A percentile compares a stretch with the other conserved stretches of the same genome.
Conservation (phyloP, 1,140 invertebrate species). For the Lasioglossum baleicum region DNA sequence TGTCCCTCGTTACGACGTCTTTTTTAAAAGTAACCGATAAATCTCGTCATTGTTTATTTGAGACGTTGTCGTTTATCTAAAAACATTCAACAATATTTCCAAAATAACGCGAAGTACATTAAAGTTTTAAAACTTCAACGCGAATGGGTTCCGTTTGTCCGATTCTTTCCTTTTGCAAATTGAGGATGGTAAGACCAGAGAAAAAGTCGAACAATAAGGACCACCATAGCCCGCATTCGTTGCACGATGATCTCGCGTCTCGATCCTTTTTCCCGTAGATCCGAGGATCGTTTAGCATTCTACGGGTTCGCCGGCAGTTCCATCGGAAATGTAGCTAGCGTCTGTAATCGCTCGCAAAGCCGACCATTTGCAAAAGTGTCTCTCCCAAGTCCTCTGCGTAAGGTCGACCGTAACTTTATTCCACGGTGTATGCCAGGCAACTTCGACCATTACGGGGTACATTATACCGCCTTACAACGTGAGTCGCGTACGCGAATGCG, state of each 20-base stretch:
- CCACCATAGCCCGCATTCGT: not conserved
- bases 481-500: constrained; percentile 29
- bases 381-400: not conserved
- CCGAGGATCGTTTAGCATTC: constrained; percentile 2
- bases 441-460: constrained; percentile 31
- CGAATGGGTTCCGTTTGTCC: no score
- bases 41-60: no score
- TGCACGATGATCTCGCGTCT: not conserved
- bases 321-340: constrained; percentile 13
- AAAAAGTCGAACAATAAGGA: no score
- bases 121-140: no score
- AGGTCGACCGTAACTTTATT: constrained; percentile 28
- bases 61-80: no score
- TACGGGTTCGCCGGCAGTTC: not conserved
- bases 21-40: no score
- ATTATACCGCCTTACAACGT: constrained; percentile 36
- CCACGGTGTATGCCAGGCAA: constrained; percentile 20
- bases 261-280: not conserved
- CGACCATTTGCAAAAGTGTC: constrained; percentile 34
- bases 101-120: no score
- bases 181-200: no score
- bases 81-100: no score
- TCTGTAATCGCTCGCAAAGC: constrained; percentile 27
- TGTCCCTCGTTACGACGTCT: no score
- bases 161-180: no score